A percentile compares a stretch with the other conserved stretches of the same genome.
Evolutionary conservation across 2,888 invertebrate genomes (phyloP).

Genomic region (Terebella lapidaria): DNA sequence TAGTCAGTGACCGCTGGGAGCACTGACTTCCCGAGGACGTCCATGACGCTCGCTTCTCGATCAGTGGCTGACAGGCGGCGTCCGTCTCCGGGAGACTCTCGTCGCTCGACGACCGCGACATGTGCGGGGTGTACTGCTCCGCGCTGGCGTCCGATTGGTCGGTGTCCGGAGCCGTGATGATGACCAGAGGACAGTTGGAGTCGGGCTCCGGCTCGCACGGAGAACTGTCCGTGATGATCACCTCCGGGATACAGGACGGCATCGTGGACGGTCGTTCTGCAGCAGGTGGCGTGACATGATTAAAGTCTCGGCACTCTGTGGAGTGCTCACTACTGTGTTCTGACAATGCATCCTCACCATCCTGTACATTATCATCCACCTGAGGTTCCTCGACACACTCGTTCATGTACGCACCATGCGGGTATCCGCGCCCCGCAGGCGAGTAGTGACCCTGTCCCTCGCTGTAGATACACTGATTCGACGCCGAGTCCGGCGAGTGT

Average conservation of each 20-base stretch:
- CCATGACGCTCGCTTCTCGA: neutral
- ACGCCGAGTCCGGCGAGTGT: slow-evolving; percentile 36
- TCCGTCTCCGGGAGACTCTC: neutral
- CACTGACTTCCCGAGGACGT: neutral
- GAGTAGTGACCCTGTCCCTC: slow-evolving; percentile 37
- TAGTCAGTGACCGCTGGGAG: neutral
- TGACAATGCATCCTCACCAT: neutral
- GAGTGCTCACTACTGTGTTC: neutral
- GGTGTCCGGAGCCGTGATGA: neutral
- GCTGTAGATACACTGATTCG: slow-evolving; percentile 36
- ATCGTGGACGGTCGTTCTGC: neutral
- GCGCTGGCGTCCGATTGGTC: neutral
- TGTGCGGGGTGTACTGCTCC: neutral
- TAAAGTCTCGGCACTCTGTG: too few species aligned
- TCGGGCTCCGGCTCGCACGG: neutral
- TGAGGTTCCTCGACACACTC: neutral
- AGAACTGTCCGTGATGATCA: neutral
- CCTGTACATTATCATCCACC: neutral
- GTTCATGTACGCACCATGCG: slow-evolving; percentile 28
- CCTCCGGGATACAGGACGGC: neutral
- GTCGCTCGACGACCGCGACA: neutral
- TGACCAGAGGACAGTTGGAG: neutral
- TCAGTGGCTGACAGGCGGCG: neutral
- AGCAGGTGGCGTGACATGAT: neutral
- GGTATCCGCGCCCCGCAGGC: slow-evolving; percentile 40